Percentiles rank a stretch among this genome's conserved stretches.
phyloP scores from a whole-genome alignment of 1,140 invertebrate genomes.

The Hylaeus anthracinus region DNA sequence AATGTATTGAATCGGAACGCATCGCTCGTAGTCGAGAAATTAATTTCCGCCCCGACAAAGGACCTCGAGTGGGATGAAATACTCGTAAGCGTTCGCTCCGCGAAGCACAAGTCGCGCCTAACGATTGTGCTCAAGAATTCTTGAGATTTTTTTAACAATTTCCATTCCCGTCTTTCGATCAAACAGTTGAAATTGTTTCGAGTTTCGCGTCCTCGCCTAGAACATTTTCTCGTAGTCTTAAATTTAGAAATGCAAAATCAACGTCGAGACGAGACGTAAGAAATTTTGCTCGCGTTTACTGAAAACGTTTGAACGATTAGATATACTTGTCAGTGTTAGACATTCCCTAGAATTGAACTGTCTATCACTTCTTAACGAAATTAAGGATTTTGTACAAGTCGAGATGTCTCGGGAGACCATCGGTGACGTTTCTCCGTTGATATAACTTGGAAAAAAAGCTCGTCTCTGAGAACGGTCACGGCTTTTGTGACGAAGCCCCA shows the following conservation, averaged over 20 bases:
- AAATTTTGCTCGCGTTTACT: too few species aligned
- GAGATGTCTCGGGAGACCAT: not conserved
- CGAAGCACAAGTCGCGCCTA: not conserved
- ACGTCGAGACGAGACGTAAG: too few species aligned
- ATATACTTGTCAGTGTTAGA: too few species aligned
- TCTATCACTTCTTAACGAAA: not conserved
- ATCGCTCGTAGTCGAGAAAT: not conserved
- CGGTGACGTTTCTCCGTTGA: not conserved
- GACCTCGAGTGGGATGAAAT: not conserved
- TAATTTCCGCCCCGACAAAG: not conserved
- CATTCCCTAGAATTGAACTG: too few species aligned
- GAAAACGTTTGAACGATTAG: too few species aligned
- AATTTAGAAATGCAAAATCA: too few species aligned
- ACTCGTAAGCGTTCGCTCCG: not conserved
- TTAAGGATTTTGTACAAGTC: not conserved
- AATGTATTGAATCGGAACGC: not conserved
- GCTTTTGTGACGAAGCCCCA: slow-evolving; percentile 36
- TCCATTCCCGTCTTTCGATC: too few species aligned
- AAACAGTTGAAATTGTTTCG: too few species aligned
- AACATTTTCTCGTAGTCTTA: too few species aligned
- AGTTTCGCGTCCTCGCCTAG: too few species aligned
- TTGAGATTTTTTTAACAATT: not conserved
- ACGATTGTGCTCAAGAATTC: too few species aligned
- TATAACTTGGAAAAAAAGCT: not conserved
- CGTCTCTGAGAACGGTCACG: not conserved